Conservation (phyloP, 2,113 vertebrate species). For the Colius striatus region DNA sequence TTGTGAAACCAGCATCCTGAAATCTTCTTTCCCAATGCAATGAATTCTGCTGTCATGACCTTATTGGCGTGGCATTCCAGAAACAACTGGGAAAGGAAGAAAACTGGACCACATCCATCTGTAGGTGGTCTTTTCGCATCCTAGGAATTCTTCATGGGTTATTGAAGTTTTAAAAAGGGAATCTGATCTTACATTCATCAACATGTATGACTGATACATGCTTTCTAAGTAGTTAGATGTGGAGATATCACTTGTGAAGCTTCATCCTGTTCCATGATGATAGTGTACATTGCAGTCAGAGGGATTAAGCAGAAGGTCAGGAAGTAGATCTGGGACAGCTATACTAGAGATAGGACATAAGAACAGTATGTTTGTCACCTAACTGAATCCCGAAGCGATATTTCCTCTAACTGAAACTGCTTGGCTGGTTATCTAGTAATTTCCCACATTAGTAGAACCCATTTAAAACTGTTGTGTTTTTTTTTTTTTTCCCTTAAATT, state of each 20-base stretch:
- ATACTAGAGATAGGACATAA: background rate
- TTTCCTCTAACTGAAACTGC: background rate
- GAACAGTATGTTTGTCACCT: background rate
- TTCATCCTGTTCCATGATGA: background rate
- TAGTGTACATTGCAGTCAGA: background rate
- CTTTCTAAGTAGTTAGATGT: background rate
- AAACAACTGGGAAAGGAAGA: background rate
- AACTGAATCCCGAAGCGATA: background rate
- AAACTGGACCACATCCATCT: background rate
- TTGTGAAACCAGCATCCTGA: background rate
- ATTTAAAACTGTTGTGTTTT: background rate
- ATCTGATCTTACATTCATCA: background rate
- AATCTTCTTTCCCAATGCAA: background rate
- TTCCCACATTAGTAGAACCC: background rate
- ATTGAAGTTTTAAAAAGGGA: background rate
- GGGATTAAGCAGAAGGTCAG: background rate
- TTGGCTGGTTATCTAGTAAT: background rate
- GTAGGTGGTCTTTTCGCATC: background rate
- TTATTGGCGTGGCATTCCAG: background rate
- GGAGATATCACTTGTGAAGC: background rate
- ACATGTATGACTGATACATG: background rate
- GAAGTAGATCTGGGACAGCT: background rate
- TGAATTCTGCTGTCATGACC: background rate
- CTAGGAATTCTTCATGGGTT: background rate
- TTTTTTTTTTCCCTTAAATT: background rate